Evolutionary conservation across 2,113 vertebrate species (phyloP).

Genomic region (Glaucomys volans): DNA sequence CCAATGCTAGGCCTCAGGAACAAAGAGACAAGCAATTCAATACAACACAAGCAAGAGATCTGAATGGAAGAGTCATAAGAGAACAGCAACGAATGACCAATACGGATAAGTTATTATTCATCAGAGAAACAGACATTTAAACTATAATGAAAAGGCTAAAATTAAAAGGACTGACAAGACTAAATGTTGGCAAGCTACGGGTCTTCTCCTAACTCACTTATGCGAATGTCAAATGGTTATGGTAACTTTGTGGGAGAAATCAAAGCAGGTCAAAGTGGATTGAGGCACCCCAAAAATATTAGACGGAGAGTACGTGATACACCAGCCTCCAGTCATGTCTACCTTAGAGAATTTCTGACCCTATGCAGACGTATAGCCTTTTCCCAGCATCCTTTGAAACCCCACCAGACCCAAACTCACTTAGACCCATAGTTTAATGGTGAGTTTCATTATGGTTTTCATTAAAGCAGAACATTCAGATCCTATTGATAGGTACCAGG

Average conservation of each 20-base stretch:
- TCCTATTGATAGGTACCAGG: neutral
- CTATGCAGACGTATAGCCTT: neutral
- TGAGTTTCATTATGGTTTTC: neutral
- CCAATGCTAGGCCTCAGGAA: neutral
- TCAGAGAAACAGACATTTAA: neutral
- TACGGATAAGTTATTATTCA: neutral
- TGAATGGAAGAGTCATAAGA: neutral
- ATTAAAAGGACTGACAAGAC: neutral
- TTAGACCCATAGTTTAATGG: neutral
- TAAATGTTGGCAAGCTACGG: neutral
- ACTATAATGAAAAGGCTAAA: neutral
- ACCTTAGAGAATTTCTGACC: neutral
- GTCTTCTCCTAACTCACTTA: neutral
- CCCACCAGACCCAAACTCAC: neutral
- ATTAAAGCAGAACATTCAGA: neutral
- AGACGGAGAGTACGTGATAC: neutral
- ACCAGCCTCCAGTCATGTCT: neutral
- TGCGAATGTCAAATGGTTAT: neutral
- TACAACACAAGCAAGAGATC: neutral
- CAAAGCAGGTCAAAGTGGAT: neutral
- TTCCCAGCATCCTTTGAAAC: neutral
- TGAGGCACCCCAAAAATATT: neutral
- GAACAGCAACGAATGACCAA: neutral
- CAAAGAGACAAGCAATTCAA: too few relatives aligned
- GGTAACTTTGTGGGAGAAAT: neutral